Percentiles rank a stretch among this genome's conserved stretches.
Evolutionary conservation across 2,797 vertebrate species (phyloP).

Genomic region (Macropodus opercularis): DNA sequence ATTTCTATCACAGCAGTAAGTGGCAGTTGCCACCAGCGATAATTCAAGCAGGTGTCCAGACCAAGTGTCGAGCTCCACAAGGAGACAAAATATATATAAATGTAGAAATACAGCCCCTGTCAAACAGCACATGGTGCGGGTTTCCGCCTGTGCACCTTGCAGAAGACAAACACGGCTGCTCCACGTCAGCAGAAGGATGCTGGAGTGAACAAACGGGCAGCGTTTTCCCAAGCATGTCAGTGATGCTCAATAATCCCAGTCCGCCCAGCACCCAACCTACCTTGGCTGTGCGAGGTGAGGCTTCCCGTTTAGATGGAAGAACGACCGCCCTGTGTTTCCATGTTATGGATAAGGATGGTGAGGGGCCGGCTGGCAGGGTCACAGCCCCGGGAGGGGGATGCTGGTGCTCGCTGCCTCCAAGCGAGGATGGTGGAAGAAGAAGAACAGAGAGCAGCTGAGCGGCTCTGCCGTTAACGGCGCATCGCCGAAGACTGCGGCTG

Average conservation of each 20-base stretch:
- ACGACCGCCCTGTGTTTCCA: constrained; percentile 63
- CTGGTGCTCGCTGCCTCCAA: constrained; percentile 42
- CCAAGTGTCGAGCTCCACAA: constrained; percentile 1
- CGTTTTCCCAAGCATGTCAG: constrained; percentile 23
- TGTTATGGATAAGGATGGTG: constrained; percentile 58
- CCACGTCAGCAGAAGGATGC: constrained; percentile 64
- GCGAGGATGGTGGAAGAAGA: constrained; percentile 39
- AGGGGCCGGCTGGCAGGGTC: constrained; percentile 58
- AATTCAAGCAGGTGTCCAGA: constrained; percentile 28
- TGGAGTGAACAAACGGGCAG: not conserved
- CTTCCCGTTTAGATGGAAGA: constrained; percentile 71
- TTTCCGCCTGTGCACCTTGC: constrained; percentile 47
- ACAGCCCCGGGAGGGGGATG: constrained; percentile 42
- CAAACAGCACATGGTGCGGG: constrained; percentile 37
- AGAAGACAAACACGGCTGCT: constrained; percentile 34
- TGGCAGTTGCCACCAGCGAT: constrained; percentile 21
- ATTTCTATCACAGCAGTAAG: constrained; percentile 21
- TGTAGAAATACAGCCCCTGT: constrained; percentile 16
- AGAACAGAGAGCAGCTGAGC: constrained; percentile 55
- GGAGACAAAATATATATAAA: no score
- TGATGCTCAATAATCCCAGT: constrained; percentile 34
- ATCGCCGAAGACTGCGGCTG: constrained; percentile 78
- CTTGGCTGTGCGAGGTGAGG: constrained; percentile 75
- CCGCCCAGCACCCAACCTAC: constrained; percentile 61
- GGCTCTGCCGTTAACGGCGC: constrained; percentile 70